phyloP scores from a whole-genome alignment of 1,140 invertebrate species.

The Carposina sasakii region DNA sequence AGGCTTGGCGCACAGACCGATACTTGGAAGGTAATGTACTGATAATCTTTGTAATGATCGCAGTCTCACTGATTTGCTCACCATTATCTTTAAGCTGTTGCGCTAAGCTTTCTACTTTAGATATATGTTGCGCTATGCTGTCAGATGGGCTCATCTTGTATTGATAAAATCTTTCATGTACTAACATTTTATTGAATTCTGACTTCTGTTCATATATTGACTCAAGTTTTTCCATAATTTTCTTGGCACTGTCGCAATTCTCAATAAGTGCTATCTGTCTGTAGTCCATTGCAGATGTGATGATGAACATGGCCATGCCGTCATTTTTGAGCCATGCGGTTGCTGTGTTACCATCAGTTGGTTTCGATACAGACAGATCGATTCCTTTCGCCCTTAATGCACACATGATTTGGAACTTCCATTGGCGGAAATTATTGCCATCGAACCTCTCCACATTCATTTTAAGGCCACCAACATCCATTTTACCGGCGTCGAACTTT shows the following conservation, averaged over 20 bases:
- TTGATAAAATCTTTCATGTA: conserved; percentile 30
- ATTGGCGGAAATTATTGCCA: conserved; percentile 31
- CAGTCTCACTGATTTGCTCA: conserved; percentile 30
- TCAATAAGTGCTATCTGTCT: conserved; percentile 6
- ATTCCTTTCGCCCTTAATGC: conserved; percentile 27
- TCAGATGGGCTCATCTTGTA: conserved; percentile 30
- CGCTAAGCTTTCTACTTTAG: conserved; percentile 33
- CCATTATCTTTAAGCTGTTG: conserved; percentile 30
- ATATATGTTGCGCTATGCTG: conserved; percentile 29
- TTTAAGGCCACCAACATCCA: background rate
- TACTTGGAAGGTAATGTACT: conserved; percentile 23
- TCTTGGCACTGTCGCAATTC: conserved; percentile 4
- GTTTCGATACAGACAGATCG: conserved; percentile 9
- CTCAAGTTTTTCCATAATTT: conserved; percentile 30
- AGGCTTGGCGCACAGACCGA: conserved; percentile 34
- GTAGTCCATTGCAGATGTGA: conserved; percentile 8
- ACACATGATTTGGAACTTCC: too few relatives aligned
- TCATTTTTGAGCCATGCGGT: conserved; percentile 8
- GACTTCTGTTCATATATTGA: conserved; percentile 32
- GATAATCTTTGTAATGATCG: conserved; percentile 29
- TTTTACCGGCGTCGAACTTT: background rate
- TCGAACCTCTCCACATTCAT: conserved; percentile 31
- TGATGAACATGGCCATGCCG: conserved; percentile 8
- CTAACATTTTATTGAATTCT: conserved; percentile 32
- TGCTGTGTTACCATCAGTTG: too few relatives aligned